phyloP scores from a whole-genome alignment of 2,888 invertebrate genomes.

The Blastobasis adustella region DNA sequence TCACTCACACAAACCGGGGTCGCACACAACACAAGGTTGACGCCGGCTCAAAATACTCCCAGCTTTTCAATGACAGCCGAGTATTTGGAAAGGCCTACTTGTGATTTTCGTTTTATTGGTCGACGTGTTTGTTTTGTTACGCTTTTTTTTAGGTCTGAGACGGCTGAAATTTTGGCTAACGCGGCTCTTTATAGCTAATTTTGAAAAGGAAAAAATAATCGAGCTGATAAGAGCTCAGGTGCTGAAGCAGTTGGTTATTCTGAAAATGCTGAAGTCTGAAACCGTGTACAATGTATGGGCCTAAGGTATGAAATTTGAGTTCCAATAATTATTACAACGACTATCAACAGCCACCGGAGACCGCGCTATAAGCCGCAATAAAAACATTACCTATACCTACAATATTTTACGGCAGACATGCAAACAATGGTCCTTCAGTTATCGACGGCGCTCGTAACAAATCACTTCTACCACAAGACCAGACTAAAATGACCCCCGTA shows the following conservation, averaged over 20 bases:
- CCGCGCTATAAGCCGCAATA: constrained; percentile 18
- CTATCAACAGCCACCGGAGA: too few relatives aligned
- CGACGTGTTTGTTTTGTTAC: not conserved
- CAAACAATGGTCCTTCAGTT: constrained; percentile 56
- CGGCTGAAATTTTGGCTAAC: too few relatives aligned
- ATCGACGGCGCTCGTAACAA: constrained; percentile 51
- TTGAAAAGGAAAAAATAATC: too few relatives aligned
- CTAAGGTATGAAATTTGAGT: too few relatives aligned
- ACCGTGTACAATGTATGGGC: too few relatives aligned
- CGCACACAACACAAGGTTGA: constrained; percentile 45
- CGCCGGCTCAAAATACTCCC: constrained; percentile 45
- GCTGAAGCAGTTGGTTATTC: too few relatives aligned
- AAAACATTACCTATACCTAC: constrained; percentile 27
- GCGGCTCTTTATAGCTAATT: too few relatives aligned
- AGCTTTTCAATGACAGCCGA: constrained; percentile 28
- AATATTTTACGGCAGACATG: constrained; percentile 44
- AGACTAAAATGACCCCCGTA: constrained; percentile 29
- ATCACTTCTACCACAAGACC: constrained; percentile 41
- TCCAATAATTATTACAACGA: too few relatives aligned
- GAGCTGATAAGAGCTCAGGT: too few relatives aligned
- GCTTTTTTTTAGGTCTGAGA: not conserved
- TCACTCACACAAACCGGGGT: constrained; percentile 56
- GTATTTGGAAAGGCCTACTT: constrained; percentile 5
- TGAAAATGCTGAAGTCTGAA: too few relatives aligned
- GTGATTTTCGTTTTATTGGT: not conserved